Evolutionary conservation across 2,113 vertebrate species (phyloP).

Genomic region (Anoplopoma fimbria): DNA sequence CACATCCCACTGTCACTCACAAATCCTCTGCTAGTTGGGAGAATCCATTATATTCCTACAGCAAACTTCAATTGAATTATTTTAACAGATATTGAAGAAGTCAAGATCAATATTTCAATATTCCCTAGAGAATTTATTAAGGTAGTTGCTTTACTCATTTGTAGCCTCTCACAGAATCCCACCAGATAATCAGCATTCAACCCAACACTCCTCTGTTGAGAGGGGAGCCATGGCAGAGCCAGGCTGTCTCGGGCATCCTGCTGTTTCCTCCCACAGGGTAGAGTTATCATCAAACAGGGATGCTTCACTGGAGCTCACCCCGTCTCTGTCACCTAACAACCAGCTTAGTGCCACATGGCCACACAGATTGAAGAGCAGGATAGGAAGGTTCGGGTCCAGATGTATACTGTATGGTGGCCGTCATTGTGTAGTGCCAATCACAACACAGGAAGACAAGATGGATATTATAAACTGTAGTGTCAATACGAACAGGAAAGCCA

Average conservation of each 20-base stretch:
- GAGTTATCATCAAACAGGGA: slow-evolving; percentile 57
- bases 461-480: not conserved
- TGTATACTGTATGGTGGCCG: not conserved
- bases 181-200: slow-evolving; percentile 55
- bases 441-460: slow-evolving; percentile 4
- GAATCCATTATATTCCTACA: slow-evolving; percentile 3
- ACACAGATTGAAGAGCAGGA: slow-evolving; percentile 18
- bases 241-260: slow-evolving; percentile 37
- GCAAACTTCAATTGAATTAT: not conserved
- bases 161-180: slow-evolving; percentile 11
- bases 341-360: slow-evolving; percentile 38
- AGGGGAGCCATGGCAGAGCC: slow-evolving; percentile 6
- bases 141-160: slow-evolving; percentile 32
- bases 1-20: slow-evolving; percentile 18
- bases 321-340: slow-evolving; percentile 39
- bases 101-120: slow-evolving; percentile 27
- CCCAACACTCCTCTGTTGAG: slow-evolving; percentile 36
- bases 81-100: slow-evolving; percentile 13
- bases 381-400: not conserved
- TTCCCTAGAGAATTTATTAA: slow-evolving; percentile 1
- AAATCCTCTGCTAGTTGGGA: slow-evolving; percentile 3
- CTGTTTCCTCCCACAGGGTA: slow-evolving; percentile 57
- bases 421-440: not conserved
- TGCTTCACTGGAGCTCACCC: slow-evolving; percentile 51
- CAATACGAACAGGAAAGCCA: not conserved